phyloP scores from a whole-genome alignment of 2,797 vertebrate species.

The Paguma larvata region DNA sequence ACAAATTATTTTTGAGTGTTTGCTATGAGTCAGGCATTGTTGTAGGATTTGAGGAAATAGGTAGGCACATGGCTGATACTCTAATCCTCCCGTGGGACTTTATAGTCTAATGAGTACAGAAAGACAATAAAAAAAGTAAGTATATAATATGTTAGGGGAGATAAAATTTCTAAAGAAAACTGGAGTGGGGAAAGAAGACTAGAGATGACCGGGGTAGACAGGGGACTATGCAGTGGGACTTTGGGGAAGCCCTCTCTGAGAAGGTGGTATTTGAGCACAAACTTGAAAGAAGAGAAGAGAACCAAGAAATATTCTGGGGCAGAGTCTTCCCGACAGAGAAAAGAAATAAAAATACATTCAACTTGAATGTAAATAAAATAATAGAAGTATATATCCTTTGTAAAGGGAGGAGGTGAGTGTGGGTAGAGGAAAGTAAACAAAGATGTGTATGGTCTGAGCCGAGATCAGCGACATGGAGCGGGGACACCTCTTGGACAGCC shows the following conservation, averaged over 20 bases:
- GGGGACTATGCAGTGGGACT: not conserved
- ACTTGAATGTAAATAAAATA: not conserved
- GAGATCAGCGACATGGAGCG: not conserved
- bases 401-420: not conserved
- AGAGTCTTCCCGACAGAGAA: not conserved
- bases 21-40: not conserved
- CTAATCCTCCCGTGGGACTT: not conserved
- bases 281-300: not conserved
- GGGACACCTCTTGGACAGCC: not conserved
- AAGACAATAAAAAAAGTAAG: not conserved
- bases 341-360: not conserved
- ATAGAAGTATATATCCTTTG: not conserved
- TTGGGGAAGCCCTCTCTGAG: not conserved
- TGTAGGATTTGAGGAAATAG: not conserved
- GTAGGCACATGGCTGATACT: not conserved
- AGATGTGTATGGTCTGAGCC: not conserved
- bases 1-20: not conserved
- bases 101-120: not conserved
- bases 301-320: not conserved
- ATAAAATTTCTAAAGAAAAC: not conserved
- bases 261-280: slow-evolving; percentile 5
- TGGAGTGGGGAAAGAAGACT: not conserved
- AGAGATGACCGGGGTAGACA: not conserved
- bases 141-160: not conserved
- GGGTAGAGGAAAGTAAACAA: not conserved